Evolutionary conservation across 2,113 vertebrate species (phyloP), one percentile per base, ranked within the genome.

Genomic region (Platichthys flesus): DNA sequence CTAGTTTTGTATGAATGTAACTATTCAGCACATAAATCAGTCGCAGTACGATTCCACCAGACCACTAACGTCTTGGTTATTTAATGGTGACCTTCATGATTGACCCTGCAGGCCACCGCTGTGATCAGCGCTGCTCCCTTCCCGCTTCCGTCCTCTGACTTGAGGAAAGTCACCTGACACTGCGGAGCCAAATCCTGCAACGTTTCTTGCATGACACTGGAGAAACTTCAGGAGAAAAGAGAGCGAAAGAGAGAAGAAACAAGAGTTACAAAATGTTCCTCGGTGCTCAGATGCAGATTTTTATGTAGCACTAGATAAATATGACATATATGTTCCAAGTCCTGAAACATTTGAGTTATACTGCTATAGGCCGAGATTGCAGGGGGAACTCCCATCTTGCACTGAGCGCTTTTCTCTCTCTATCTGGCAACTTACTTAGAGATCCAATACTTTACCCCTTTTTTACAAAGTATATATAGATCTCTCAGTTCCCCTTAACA

Each of bases 51-150:
- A 4, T 31, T 70, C 13, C 54, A 26, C 59, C 26, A 23, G 35
- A 37, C 51, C 18, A 23, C 42, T 13, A 1, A 10, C 18, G 12
- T 21, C 8, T 0, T 5, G 3, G 2, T 2, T 42, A 20, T 35
- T 90, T 58, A 95, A 23, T 93, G 93, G 90, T 75, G 60, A 15
- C 21, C 77, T 54, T 54, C 71, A 1, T 16, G 76, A 21, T 95
- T 94, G 78, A 97, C 92, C 62, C 98, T 94, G 40, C 96, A 99
- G 20, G 98, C 97, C 63, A 99, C 97, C 0, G 97, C 98, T 0
- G 98, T 97, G 93, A 99, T 99, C 66, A 99, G 96, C 0, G 98
- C 98, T 0, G 98, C 98, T 0, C 98, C 98, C 56, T 98, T 99
- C 23, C 98, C 98, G 0, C 98, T 99, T 84, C 98, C 98, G 0